Base-by-base conservation (phyloP, 2,888 invertebrate genomes). In the Hemithea aestivaria region DNA sequence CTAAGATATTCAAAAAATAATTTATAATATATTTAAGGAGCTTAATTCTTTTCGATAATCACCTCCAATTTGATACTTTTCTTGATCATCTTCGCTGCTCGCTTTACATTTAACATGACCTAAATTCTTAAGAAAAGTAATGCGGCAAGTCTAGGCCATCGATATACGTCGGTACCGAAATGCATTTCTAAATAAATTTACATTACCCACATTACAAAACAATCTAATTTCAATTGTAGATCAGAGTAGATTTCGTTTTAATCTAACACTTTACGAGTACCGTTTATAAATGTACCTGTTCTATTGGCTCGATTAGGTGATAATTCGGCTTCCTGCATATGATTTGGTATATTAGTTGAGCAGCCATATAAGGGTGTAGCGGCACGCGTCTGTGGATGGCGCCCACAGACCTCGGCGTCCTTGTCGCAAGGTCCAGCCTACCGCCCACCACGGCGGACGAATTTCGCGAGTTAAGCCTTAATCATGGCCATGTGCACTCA, bases 401-500 rank as follows among this genome's bases (percentile, higher is more conserved):
- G 76, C 80, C 82, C 77, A 79, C 83, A 57, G 49, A 37, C 51
- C 51, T 41, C 53, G 47, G 59, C 84, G 85, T 74, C 87, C 85
- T 85, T 83, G 85, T 58, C 69, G 65, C 81, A 76, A 83, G 83
- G 85, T 78, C 78, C 73, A 73, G 73, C 76, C 73, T 77, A 71
- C 79, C 73, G 75, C 81, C 73, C 70, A 71, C 75, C 50, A 36
- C 51, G 47, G 35, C 33, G 38, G 42, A 38, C 33, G 38, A 40
- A 35, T 41, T 46, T 42, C 42, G 30, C 33, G 26, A 25, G 42
- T 30, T 47, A 43, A 40, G 10, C 35, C 38, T 32, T 33, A 42
- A 38, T 32, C 31, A 29, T 31, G 25, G 31, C 20, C 25, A 23
- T 33, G 30, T 33, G 24, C 6, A 36, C n/a, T n/a, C n/a, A 16